Conservation (phyloP, 2,113 vertebrate species). For the Megalops atlanticus region DNA sequence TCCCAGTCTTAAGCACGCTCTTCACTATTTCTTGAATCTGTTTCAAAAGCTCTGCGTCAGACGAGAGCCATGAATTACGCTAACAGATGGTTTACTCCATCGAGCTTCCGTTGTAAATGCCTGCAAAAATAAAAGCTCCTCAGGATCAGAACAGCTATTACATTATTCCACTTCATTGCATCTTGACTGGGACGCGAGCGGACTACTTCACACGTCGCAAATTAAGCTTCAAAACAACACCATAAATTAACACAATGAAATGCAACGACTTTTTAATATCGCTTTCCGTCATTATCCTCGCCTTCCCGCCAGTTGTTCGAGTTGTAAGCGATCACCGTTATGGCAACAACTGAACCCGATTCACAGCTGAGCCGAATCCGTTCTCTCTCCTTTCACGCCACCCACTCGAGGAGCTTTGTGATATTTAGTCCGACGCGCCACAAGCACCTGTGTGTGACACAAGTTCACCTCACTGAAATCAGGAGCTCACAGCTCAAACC, state of each 20-base stretch:
- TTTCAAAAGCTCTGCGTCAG: conserved; percentile 32
- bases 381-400: conserved; percentile 17
- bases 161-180: conserved; percentile 67
- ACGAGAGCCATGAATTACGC: conserved; percentile 47
- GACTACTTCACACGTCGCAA: conserved; percentile 50
- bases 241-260: conserved; percentile 58
- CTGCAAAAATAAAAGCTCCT: conserved; percentile 65
- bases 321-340: conserved; percentile 70
- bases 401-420: conserved; percentile 19
- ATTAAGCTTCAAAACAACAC: conserved; percentile 24
- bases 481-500: conserved; percentile 33
- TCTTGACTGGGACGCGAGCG: conserved; percentile 43
- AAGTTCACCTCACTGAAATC: conserved; percentile 44
- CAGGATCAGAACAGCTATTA: conserved; percentile 58
- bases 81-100: conserved; percentile 55
- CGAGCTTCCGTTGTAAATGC: conserved; percentile 55
- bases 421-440: conserved; percentile 38
- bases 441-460: conserved; percentile 36
- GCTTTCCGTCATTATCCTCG: conserved; percentile 57
- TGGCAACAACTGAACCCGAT: conserved; percentile 64
- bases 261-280: conserved; percentile 61
- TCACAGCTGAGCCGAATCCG: conserved; percentile 55
- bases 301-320: conserved; percentile 52
- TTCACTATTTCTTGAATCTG: conserved; percentile 24
- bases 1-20: conserved; percentile 4